Evolutionary conservation across 2,113 vertebrate species (phyloP).

Genomic region (Saccopteryx bilineata): DNA sequence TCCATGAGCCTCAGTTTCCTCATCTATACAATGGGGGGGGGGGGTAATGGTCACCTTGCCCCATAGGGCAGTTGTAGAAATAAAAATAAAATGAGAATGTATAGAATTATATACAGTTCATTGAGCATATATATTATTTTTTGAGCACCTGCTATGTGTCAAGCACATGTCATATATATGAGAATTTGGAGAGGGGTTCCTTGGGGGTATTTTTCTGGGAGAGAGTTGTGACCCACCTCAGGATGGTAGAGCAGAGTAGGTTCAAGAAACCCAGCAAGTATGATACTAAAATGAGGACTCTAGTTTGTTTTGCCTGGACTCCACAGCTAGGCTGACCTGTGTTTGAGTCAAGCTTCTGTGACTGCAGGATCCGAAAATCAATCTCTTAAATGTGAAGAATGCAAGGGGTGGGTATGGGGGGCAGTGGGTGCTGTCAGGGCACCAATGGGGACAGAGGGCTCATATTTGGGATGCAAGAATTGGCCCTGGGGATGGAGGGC

Average conservation of each 20-base stretch:
- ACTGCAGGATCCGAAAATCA: background rate
- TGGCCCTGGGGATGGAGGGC: background rate
- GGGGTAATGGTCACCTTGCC: background rate
- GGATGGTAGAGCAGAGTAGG: background rate
- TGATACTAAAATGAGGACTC: background rate
- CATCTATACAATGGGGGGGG: background rate
- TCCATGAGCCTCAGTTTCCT: background rate
- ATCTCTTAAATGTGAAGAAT: background rate
- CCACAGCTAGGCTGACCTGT: background rate
- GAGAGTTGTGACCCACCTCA: background rate
- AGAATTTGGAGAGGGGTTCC: background rate
- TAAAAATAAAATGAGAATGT: constrained; percentile 6
- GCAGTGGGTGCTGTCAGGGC: background rate
- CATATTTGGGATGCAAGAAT: background rate
- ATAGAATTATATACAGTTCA: background rate
- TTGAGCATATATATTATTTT: background rate
- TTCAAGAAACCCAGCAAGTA: background rate
- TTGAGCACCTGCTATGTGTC: background rate
- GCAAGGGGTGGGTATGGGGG: fast-evolving
- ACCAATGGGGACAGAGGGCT: fast-evolving
- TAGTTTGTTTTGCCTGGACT: background rate
- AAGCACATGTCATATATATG: too few species aligned
- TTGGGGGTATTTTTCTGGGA: too few species aligned
- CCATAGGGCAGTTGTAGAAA: background rate
- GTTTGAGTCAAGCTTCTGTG: background rate